Evolutionary conservation across 2,113 vertebrate genomes (phyloP).

Genomic region (Poeciliopsis occidentalis): DNA sequence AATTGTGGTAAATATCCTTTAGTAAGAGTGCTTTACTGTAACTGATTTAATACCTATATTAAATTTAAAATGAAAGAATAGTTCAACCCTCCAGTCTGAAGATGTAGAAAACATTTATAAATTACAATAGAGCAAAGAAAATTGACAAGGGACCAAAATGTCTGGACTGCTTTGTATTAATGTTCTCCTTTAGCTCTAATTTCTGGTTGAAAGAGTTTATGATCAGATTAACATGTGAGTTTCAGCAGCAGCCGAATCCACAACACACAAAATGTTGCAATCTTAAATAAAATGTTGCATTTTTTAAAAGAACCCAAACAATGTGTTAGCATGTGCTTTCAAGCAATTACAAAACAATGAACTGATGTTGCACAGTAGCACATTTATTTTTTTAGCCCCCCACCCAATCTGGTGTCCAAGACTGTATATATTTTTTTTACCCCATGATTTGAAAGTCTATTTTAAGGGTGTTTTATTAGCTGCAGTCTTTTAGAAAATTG

Average conservation of each 20-base stretch:
- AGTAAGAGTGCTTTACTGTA: not conserved
- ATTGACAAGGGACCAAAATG: not conserved
- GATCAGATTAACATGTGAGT: not conserved
- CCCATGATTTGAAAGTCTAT: too few relatives aligned
- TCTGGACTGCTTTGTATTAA: not conserved
- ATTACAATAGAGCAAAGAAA: not conserved
- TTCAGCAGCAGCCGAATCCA: not conserved
- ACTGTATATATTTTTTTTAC: too few relatives aligned
- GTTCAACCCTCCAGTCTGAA: not conserved
- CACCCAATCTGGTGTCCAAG: too few relatives aligned
- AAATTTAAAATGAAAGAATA: not conserved
- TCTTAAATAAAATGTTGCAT: not conserved
- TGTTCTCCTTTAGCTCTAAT: not conserved
- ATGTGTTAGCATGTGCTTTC: not conserved
- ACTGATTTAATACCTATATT: conserved; percentile 2
- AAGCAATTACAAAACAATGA: not conserved
- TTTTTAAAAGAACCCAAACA: not conserved
- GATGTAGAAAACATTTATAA: not conserved
- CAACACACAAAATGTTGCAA: not conserved
- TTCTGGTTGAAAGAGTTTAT: conserved; percentile 1
- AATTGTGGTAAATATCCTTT: not conserved
- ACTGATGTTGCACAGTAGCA: not conserved
- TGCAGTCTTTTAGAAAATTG: too few relatives aligned
- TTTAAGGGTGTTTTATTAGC: too few relatives aligned
- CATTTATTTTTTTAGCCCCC: too few relatives aligned